Evolutionary conservation across 2,888 invertebrate species (phyloP), one percentile per base, ranked within the genome.

Genomic region (Chrysolina oricalcia): DNA sequence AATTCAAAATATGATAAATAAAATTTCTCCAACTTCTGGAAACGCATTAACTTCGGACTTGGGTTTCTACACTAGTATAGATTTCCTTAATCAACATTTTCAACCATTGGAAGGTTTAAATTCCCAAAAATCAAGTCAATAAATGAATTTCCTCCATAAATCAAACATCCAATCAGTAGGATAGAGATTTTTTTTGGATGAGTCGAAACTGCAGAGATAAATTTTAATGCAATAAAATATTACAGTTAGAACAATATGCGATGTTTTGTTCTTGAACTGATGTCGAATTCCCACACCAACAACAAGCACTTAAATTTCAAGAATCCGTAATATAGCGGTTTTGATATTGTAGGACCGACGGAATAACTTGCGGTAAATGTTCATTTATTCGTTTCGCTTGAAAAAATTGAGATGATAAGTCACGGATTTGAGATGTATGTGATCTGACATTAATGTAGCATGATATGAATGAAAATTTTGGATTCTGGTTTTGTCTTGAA

Each of bases 271-370:
- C 59, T 35, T 59, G 59, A 35, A 59, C 27, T 35, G 9, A 23
- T 35, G 35, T 35, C 27, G 35, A 27, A n/a, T 59, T 59, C 59
- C 59, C 59, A 59, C 59, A 59, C 53, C 53, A 56, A 35, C 46
- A 46, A 46, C 35, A 59, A 2, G 10, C 23, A 59, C 53, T 35
- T 27, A 59, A 59, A 59, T 59, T 27, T 59, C 27, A 27, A 46
- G 27, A 59, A 59, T 59, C 59, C 59, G 59, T 59, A 59, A 59
- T 59, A 59, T 59, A 59, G 59, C 59, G 59, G 59, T 59, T 59
- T 15, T 59, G 15, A 59, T 23, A 59, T 59, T 35, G 15, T 59
- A 59, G 59, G 23, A 59, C 27, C 27, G 59, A 59, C 13, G 27
- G 59, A 59, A 27, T 17, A 11, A 27, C n/a, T 59, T 27, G n/a